A percentile compares a stretch with the other conserved stretches of the same genome.
phyloP scores from a whole-genome alignment of 2,797 vertebrate species.

The Pteronotus mesoamericanus region DNA sequence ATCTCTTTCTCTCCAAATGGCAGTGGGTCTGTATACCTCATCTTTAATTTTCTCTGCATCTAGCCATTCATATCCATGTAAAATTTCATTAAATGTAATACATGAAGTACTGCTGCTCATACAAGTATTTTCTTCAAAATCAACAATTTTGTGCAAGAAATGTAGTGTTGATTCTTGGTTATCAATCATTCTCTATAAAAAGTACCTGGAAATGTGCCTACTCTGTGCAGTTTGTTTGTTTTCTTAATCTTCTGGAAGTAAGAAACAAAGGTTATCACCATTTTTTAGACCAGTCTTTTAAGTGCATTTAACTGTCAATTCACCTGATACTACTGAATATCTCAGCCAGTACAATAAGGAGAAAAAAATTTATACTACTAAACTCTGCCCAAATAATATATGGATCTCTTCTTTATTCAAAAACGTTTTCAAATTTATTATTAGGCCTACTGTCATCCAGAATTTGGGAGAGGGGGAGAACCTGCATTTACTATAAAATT shows the following conservation, averaged over 20 bases:
- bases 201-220: conserved; percentile 35
- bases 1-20: neutral
- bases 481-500: conserved; percentile 29
- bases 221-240: neutral
- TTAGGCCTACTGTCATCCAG: neutral
- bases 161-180: conserved; percentile 37
- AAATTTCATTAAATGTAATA: conserved; percentile 21
- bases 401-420: conserved; percentile 29
- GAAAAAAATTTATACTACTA: neutral
- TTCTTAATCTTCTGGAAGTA: neutral
- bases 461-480: neutral
- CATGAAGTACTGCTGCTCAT: neutral
- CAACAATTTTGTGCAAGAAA: conserved; percentile 25
- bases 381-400: conserved; percentile 18
- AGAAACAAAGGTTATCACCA: neutral
- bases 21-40: neutral
- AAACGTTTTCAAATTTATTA: conserved; percentile 44
- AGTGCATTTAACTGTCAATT: conserved; percentile 16
- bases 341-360: neutral
- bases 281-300: conserved; percentile 17
- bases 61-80: conserved; percentile 3
- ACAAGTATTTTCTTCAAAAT: conserved; percentile 42
- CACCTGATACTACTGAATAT: neutral
- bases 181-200: neutral
- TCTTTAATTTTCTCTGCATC: conserved; percentile 44